Evolutionary conservation across 2,797 vertebrate genomes (phyloP), one percentile per base, ranked within the genome.

Genomic region (Rhabdophis nuchalis): DNA sequence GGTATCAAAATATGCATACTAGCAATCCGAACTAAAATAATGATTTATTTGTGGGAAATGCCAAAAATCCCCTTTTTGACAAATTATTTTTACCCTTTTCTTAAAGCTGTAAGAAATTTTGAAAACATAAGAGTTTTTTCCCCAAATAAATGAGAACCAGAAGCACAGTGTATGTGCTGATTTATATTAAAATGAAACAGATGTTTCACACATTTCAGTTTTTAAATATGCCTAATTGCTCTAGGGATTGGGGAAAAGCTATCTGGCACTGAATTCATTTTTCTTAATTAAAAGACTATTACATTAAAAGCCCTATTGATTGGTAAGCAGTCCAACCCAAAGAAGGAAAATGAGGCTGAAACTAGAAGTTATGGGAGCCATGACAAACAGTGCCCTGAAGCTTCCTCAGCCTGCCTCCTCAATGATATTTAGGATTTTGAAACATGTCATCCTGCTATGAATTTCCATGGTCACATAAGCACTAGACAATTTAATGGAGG

Each of bases 281-380:
- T 90, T 95, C 92, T 94, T 91, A 93, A 94, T 94, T 96, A 95
- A 95, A 93, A 96, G 96, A 94, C 94, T 86, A 91, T 32, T 92
- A 91, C 94, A 95, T 93, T 92, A 94, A 96, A 60, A 92, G 93
- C 92, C 96, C 91, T 0, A 4, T 94, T 97, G 96, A 93, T 85
- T 94, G 91, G 92, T 93, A 95, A 96, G 95, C 95, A 97, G 97
- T 96, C 95, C 95, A 96, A 96, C 94, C 93, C 93, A 94, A 96
- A 95, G 95, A 96, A 85, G 85, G 87, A 87, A 94, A 93, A 92
- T 95, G 92, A 95, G 95, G 92, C 57, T 88, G 86, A 89, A 93
- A 90, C 85, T 88, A 46, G 85, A 93, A 53, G 50, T 87, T 82
- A 93, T 54, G n/a, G 50, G 10, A 90, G 56, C 11, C n/a, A 20